A percentile compares a stretch with the other conserved stretches of the same genome.
These are phyloP conservation scores for Tinamus major DNA, from an alignment of 2,797 vertebrate genomes.

Conservation along the genomic window DNA sequence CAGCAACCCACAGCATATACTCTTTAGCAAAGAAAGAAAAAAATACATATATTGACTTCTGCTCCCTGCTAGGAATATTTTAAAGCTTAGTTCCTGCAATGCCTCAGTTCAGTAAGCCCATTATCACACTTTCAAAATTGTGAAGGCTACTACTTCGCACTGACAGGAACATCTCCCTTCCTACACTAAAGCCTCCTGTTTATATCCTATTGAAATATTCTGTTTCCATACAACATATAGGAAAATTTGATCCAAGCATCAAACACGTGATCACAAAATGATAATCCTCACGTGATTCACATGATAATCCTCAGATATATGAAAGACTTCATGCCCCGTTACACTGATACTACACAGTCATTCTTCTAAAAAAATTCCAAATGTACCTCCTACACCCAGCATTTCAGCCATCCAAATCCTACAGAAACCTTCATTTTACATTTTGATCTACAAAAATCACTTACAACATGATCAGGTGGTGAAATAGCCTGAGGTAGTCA, in stretches of 20 bases:
- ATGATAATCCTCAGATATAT: neutral
- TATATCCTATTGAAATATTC: neutral
- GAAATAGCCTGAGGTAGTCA: neutral
- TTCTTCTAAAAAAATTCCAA: neutral
- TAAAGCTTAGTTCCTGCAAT: neutral
- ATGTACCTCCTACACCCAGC: neutral
- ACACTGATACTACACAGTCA: neutral
- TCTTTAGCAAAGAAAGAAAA: no score
- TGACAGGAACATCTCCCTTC: neutral
- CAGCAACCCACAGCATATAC: neutral
- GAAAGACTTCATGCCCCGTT: neutral
- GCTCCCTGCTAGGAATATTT: neutral
- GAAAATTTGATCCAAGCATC: neutral
- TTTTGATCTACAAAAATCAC: neutral
- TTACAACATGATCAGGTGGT: neutral
- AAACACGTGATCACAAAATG: neutral
- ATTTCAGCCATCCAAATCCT: neutral
- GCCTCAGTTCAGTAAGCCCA: neutral
- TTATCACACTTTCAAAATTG: neutral
- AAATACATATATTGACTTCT: neutral
- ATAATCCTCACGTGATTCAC: no score
- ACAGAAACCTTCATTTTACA: neutral
- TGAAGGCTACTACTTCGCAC: neutral
- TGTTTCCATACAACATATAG: neutral
- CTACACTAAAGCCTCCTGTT: neutral